A percentile compares a stretch with the other conserved stretches of the same genome.
phyloP scores from a whole-genome alignment of 2,113 vertebrate genomes.

The Madoqua kirkii region DNA sequence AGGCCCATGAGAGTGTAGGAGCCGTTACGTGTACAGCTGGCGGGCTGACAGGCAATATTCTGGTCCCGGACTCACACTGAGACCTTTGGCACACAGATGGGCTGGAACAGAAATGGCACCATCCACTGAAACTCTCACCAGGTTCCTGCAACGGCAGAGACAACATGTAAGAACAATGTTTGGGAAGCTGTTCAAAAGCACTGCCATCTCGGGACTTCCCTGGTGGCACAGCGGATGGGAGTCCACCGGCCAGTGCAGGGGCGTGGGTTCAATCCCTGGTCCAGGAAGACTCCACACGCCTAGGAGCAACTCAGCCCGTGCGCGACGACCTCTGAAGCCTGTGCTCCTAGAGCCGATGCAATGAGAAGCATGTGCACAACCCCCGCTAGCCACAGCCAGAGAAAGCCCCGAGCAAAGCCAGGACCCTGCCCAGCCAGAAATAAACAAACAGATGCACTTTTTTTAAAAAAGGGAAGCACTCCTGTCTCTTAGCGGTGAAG shows the following conservation, averaged over 20 bases:
- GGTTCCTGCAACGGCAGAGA: conserved; percentile 42
- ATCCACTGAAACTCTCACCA: background rate
- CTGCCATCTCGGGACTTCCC: background rate
- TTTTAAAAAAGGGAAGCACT: background rate
- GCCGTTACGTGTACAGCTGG: background rate
- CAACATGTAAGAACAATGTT: background rate
- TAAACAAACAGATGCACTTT: rapidly evolving
- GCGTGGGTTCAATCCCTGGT: background rate
- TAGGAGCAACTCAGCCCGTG: background rate
- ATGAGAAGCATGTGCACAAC: rapidly evolving
- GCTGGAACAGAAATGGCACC: background rate
- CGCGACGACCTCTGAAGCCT: background rate
- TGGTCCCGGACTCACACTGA: background rate
- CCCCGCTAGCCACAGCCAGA: background rate
- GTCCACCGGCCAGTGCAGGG: background rate
- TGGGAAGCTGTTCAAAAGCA: background rate
- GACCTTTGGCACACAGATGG: background rate
- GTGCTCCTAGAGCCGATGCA: background rate
- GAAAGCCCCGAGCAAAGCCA: background rate
- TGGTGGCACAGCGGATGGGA: background rate
- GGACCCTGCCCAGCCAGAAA: background rate
- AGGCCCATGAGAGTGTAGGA: conserved; percentile 14
- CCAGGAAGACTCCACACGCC: background rate
- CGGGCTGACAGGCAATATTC: background rate
- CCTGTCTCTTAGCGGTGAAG: background rate